Conservation (phyloP, 2,113 vertebrate genomes). For the Mohoua ochrocephala region DNA sequence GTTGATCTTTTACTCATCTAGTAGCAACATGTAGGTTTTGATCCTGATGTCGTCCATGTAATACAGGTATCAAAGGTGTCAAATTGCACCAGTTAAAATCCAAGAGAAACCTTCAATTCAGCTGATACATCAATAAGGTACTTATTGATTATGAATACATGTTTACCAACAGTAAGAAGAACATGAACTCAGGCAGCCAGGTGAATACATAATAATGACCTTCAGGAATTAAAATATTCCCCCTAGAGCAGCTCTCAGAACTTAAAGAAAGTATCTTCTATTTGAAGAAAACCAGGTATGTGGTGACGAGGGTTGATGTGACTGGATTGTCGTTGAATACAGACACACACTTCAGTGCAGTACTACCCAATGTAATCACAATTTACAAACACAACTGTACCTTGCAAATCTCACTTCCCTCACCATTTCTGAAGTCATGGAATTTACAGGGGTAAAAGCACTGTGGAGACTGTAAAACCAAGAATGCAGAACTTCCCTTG, state of each 20-base stretch:
- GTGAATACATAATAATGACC: background rate
- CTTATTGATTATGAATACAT: too few species aligned
- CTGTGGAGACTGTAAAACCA: background rate
- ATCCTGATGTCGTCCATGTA: background rate
- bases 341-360: background rate
- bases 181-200: background rate
- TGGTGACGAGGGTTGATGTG: fast-evolving
- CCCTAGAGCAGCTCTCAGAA: background rate
- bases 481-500: background rate
- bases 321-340: background rate
- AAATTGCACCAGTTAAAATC: background rate
- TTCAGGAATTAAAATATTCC: background rate
- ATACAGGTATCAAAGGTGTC: background rate
- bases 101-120: background rate
- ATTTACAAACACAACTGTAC: background rate
- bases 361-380: background rate
- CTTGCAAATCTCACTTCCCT: background rate
- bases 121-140: background rate
- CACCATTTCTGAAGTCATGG: background rate
- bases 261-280: background rate
- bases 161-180: background rate
- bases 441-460: background rate
- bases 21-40: background rate
- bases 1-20: background rate
- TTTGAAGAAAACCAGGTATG: background rate